These are phyloP conservation scores for Rhegmatorhina hoffmannsi DNA, from an alignment of 2,113 vertebrate genomes.

Conservation along the genomic window DNA sequence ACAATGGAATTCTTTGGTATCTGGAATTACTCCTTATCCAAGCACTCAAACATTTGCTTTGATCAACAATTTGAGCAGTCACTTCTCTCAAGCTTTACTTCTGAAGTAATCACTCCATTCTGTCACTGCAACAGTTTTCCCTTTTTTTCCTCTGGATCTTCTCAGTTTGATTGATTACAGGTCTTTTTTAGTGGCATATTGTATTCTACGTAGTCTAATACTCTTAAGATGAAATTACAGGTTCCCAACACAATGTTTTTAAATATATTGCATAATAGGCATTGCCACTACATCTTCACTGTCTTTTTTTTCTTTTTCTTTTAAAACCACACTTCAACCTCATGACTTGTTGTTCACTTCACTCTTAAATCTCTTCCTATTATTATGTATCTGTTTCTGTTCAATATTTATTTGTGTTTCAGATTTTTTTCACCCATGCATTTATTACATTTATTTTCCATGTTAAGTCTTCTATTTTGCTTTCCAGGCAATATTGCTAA, in stretches of 20 bases:
- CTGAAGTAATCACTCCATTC: neutral
- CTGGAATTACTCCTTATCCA: neutral
- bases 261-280: neutral
- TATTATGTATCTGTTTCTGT: neutral
- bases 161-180: neutral
- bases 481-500: neutral
- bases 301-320: neutral
- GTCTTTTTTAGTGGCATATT: rapidly evolving
- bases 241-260: neutral
- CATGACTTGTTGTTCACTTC: neutral
- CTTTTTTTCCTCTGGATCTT: neutral
- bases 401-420: neutral
- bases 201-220: neutral
- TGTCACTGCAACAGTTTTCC: neutral
- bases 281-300: neutral
- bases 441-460: neutral
- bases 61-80: neutral
- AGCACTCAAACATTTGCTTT: neutral
- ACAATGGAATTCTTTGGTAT: neutral
- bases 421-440: neutral
- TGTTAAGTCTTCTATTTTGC: neutral
- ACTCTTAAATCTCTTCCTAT: neutral
- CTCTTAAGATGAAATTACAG: neutral
- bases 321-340: neutral
- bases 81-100: neutral